These are phyloP conservation scores for Triplophysa siluroides DNA, from an alignment of 2,113 vertebrate species.

Conservation along the genomic window DNA sequence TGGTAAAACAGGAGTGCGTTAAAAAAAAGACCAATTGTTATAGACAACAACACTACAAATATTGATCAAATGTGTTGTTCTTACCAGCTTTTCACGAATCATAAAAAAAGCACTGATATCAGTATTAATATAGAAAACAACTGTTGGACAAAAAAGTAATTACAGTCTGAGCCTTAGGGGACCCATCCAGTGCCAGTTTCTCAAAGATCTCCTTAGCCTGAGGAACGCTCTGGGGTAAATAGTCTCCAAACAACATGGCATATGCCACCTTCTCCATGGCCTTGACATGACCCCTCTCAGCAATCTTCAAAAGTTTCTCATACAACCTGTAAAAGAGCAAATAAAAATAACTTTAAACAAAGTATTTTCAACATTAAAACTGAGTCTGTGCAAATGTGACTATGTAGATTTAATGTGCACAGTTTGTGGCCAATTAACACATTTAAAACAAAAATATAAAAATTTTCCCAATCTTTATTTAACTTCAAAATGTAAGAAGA, in stretches of 20 bases:
- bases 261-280: slow-evolving; percentile 95
- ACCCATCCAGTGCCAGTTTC: slow-evolving; percentile 90
- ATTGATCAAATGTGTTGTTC: not conserved
- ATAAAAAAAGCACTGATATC: not conserved
- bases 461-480: too few relatives aligned
- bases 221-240: slow-evolving; percentile 85
- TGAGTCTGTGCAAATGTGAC: too few relatives aligned
- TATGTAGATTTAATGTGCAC: too few relatives aligned
- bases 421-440: too few relatives aligned
- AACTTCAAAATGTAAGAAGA: too few relatives aligned
- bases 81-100: not conserved
- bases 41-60: not conserved
- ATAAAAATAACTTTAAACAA: not conserved
- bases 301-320: slow-evolving; percentile 86
- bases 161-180: slow-evolving; percentile 94
- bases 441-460: too few relatives aligned
- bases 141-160: slow-evolving; percentile 18
- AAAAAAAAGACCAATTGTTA: not conserved
- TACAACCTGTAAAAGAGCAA: slow-evolving; percentile 79
- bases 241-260: slow-evolving; percentile 92
- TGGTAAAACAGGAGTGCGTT: not conserved
- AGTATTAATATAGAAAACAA: not conserved
- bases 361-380: not conserved
- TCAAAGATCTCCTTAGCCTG: slow-evolving; percentile 89
- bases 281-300: slow-evolving; percentile 88